Base-by-base conservation (phyloP, 2,888 invertebrate genomes). In the Ophion slaviceki region DNA sequence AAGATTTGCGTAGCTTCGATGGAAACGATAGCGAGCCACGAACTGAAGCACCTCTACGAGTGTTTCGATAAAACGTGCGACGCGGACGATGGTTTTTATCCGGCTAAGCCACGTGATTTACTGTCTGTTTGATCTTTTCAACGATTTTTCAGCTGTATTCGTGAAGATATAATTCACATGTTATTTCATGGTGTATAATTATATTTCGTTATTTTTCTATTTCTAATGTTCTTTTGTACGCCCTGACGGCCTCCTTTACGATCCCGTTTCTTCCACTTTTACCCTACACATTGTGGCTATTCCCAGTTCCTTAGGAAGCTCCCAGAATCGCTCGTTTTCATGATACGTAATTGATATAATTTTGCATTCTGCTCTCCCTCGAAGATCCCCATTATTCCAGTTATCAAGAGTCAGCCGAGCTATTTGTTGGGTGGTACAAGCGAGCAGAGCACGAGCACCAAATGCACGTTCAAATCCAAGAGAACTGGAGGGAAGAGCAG, bases 1-100 rank as follows among this genome's bases (percentile, higher is more conserved):
- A 96, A 96, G 93, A 94, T 97, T 66, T 96, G 96, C 92, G 94
- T 97, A 71, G 96, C 97, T 3, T 95, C 95, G 71, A 92, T 97
- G 74, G 96, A 96, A 87, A 93, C 94, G 81, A 90, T 96, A 70
- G 94, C 95, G 5, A 92, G 93, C 11, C 94, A 95, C 88, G 94
- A 96, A 6, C 89, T 96, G 20, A 94, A 95, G 53, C 81, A 91
- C 59, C 47, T 87, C 53, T 89, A 91, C 66, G 64, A 87, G 28
- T 90, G 89, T 84, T 94, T 93, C 80, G 66, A 75, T 78, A 84
- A 88, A 82, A 74, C 88, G 75, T 82, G 88, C 28, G 82, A 85
- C 47, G 89, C 88, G 47, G 82, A 87, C 2, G 86, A 86, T n/a
- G 94, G 95, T 47, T 95, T 94, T 89, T 93, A 94, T 91, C 95